phyloP scores from a whole-genome alignment of 2,888 invertebrate genomes.

The Eupithecia centaureata region DNA sequence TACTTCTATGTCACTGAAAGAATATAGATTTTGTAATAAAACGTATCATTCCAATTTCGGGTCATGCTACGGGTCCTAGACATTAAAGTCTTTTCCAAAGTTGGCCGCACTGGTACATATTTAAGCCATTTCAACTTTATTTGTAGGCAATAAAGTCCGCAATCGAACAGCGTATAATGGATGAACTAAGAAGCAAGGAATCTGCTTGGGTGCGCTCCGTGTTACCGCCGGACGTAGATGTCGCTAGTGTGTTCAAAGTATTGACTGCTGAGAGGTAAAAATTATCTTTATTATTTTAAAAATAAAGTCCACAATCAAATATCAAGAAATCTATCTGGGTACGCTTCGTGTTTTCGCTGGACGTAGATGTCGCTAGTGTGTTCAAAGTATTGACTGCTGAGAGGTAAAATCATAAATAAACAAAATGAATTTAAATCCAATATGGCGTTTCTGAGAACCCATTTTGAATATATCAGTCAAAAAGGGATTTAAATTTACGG shows the following conservation, averaged over 20 bases:
- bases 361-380: slow-evolving; percentile 62
- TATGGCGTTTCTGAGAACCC: no score
- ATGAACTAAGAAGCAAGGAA: slow-evolving; percentile 59
- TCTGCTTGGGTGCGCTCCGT: slow-evolving; percentile 68
- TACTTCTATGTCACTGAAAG: no score
- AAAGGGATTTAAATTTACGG: no score
- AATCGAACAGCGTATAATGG: slow-evolving; percentile 63
- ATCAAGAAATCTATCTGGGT: slow-evolving; percentile 68
- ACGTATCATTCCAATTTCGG: no score
- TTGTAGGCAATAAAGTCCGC: slow-evolving; percentile 66
- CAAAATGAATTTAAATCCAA: no score
- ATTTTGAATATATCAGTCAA: no score
- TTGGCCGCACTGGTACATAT: no score
- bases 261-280: slow-evolving; percentile 72
- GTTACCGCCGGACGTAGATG: slow-evolving; percentile 66
- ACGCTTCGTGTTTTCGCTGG: slow-evolving; percentile 64
- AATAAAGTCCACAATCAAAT: no score
- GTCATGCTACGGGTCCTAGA: no score
- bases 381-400: slow-evolving; percentile 73
- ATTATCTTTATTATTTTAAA: background rate
- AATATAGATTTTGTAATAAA: no score
- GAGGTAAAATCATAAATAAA: slow-evolving; percentile 61
- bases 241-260: slow-evolving; percentile 65
- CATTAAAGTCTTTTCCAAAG: no score
- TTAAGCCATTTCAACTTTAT: background rate